Percentiles rank a stretch among this genome's conserved stretches.
Evolutionary conservation across 1,140 invertebrate species (phyloP).

Genomic region (Dryas iulia): DNA sequence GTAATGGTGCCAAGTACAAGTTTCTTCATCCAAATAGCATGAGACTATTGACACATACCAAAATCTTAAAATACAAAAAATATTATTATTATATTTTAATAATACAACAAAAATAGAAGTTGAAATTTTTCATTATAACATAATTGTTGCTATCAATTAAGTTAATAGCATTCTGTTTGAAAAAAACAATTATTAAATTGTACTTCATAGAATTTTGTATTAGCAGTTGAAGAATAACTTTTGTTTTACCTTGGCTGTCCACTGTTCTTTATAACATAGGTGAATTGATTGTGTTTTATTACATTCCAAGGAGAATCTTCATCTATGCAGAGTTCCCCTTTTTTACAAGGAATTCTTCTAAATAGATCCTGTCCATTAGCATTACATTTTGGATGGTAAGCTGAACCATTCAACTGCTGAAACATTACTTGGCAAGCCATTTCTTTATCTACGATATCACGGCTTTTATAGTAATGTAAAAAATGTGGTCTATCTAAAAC

Average conservation of each 20-base stretch:
- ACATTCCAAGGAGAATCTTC: conserved; percentile 93
- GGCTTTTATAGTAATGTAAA: conserved; percentile 92
- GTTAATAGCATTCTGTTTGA: no score
- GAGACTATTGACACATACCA: conserved; percentile 97
- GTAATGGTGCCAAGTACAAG: conserved; percentile 92
- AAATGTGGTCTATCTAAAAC: conserved; percentile 93
- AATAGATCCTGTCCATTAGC: conserved; percentile 93
- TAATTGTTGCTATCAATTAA: no score
- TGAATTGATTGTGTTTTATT: conserved; percentile 94
- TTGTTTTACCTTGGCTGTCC: conserved; percentile 89
- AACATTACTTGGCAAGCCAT: conserved; percentile 92
- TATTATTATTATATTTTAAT: conserved; percentile 7
- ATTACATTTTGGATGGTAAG: conserved; percentile 91
- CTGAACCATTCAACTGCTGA: conserved; percentile 88
- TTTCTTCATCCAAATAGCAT: conserved; percentile 90
- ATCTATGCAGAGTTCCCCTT: conserved; percentile 89
- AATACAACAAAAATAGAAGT: background rate
- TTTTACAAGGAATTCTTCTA: conserved; percentile 92
- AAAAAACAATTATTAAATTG: no score
- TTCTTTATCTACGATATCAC: conserved; percentile 82
- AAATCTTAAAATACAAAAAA: conserved; percentile 83
- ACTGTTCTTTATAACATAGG: conserved; percentile 93
- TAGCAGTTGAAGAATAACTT: background rate
- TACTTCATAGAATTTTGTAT: no score
- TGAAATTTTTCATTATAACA: no score